Conservation (phyloP, 2,113 vertebrate genomes). For the Galbula dea region DNA sequence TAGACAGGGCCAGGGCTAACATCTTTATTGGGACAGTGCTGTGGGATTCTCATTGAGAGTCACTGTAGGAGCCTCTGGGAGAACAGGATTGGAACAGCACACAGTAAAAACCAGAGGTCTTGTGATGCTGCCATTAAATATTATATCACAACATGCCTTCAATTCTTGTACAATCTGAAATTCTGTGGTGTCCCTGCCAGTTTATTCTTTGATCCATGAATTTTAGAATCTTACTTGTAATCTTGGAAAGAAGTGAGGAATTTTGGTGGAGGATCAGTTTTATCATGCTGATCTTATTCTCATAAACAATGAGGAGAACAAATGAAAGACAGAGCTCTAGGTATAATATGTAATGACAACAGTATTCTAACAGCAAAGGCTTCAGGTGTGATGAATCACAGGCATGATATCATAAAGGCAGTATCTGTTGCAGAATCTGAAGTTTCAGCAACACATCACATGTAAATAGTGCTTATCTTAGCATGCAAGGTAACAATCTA, state of each 20-base stretch:
- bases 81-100: background rate
- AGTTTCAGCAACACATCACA: background rate
- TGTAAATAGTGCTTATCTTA: background rate
- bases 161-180: background rate
- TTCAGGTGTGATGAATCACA: background rate
- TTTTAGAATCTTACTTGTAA: background rate
- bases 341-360: background rate
- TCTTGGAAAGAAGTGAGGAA: background rate
- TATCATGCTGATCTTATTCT: background rate
- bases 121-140: background rate
- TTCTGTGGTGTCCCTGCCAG: background rate
- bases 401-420: background rate
- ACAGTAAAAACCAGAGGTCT: background rate
- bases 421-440: background rate
- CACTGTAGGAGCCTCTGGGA: background rate
- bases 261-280: background rate
- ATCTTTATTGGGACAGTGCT: background rate
- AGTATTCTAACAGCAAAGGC: background rate
- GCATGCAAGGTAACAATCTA: background rate
- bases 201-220: background rate
- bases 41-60: background rate
- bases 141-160: background rate
- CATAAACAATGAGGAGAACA: background rate
- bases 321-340: background rate
- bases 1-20: background rate